Base-by-base conservation (phyloP, 1,140 invertebrate genomes). In the Saxidomus purpurata region DNA sequence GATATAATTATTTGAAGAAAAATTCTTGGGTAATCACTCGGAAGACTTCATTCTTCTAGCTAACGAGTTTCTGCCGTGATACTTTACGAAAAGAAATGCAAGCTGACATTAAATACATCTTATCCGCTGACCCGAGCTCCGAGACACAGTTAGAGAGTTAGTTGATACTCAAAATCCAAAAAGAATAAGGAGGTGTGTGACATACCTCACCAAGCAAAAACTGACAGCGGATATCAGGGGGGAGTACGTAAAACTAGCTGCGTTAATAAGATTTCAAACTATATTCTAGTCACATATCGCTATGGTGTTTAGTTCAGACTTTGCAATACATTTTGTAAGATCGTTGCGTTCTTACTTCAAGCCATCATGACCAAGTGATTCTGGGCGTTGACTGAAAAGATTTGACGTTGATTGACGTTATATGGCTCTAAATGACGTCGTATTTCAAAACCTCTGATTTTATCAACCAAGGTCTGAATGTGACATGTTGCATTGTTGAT, bases 11-110 rank as follows among this genome's bases (percentile, higher is more conserved):
- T n/a, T 79, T 79, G 43, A 79, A 19, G 31, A 79, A 38, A 71
- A 19, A 79, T 79, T 36, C 47, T 15, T 55, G 47, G 47, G 17
- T 79, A 49, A 55, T 71, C 67, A 52, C 49, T 79, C 28, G 47
- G 8, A 79, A 79, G 47, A 79, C 76, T 31, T 4, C 31, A 52
- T 55, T 55, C 76, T 79, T 55, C 31, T 25, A 17, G 8, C 25
- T 79, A 55, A 79, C 76, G 76, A 79, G 36, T 15, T 36, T 52
- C n/a, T 79, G 22, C 25, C 76, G 76, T 79, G 76, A 49, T 79
- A 34, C 6, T 52, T 36, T 19, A n/a, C 76, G 25, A 34, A 17
- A 79, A 3, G 76, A 22, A 79, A 79, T 34, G 22, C 28, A 49
- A 49, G 25, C 4, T 49, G 76, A 52, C 31, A 77, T 36, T 49